Percentiles rank a stretch among this genome's conserved stretches.
Conservation (phyloP, 2,888 invertebrate species). For the Lysandra coridon region DNA sequence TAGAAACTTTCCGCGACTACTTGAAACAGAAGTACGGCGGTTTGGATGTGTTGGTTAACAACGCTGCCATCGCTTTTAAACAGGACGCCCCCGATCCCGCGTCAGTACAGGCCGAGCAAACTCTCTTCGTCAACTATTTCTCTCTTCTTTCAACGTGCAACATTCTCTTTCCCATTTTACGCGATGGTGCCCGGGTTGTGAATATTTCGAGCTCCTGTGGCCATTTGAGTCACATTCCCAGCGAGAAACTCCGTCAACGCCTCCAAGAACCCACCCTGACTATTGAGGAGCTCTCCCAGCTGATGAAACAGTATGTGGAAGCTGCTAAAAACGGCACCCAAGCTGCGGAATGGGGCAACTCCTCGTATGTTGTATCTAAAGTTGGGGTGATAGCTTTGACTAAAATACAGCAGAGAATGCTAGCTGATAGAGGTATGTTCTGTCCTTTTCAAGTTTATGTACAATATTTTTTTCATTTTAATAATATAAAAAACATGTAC, state of each 20-base stretch:
- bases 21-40: constrained; percentile 83
- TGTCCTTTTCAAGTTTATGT: neutral
- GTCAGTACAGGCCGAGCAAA: constrained; percentile 84
- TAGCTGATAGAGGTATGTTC: constrained; percentile 55
- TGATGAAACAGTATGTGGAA: constrained; percentile 85
- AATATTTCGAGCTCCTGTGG: constrained; percentile 86
- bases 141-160: constrained; percentile 83
- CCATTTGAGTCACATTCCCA: constrained; percentile 80
- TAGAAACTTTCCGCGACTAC: constrained; percentile 80
- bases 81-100: constrained; percentile 81
- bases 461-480: no score
- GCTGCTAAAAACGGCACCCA: constrained; percentile 70
- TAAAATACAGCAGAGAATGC: constrained; percentile 82
- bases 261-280: constrained; percentile 79
- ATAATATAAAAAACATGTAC: no score
- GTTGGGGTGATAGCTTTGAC: constrained; percentile 86
- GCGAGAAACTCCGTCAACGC: constrained; percentile 69
- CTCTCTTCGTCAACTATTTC: constrained; percentile 86
- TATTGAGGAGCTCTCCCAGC: constrained; percentile 74
- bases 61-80: constrained; percentile 88
- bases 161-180: constrained; percentile 85
- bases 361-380: constrained; percentile 86
- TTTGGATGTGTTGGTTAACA: constrained; percentile 87
- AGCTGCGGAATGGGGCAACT: constrained; percentile 77
- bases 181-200: constrained; percentile 85